These are phyloP conservation scores for Tylochromis polylepis DNA, from an alignment of 2,113 vertebrate genomes.

Conservation along the genomic window DNA sequence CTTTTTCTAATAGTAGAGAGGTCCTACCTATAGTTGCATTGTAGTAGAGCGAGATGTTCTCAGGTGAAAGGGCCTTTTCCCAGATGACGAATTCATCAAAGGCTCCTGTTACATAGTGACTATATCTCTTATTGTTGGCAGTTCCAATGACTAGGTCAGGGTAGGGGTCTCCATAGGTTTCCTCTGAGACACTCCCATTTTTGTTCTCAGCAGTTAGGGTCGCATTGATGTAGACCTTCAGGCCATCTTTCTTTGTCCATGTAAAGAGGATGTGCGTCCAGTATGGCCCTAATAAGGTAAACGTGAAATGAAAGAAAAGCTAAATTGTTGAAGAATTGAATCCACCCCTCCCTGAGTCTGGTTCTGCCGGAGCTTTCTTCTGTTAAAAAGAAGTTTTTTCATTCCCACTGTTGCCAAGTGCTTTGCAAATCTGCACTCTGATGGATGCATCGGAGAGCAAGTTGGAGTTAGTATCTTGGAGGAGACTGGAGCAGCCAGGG, in stretches of 20 bases:
- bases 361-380: not conserved
- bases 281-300: conserved; percentile 74
- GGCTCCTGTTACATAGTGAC: conserved; percentile 72
- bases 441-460: not conserved
- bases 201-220: conserved; percentile 76
- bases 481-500: not conserved
- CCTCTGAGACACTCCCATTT: conserved; percentile 67
- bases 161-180: conserved; percentile 73
- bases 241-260: conserved; percentile 81
- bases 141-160: conserved; percentile 75
- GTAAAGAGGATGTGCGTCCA: conserved; percentile 96
- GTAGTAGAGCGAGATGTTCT: conserved; percentile 84
- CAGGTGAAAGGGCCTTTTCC: conserved; percentile 82
- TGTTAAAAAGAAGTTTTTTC: not conserved
- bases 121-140: conserved; percentile 49
- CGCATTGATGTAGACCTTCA: conserved; percentile 90
- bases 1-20: not conserved
- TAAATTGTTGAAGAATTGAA: not conserved
- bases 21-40: conserved; percentile 81
- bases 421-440: not conserved
- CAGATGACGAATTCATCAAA: conserved; percentile 97
- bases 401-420: not conserved
- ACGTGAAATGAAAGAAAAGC: not conserved
- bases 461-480: too few species aligned
- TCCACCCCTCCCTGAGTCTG: not conserved